These are phyloP conservation scores for Bungarus multicinctus DNA, from an alignment of 2,113 vertebrate genomes.

Conservation along the genomic window DNA sequence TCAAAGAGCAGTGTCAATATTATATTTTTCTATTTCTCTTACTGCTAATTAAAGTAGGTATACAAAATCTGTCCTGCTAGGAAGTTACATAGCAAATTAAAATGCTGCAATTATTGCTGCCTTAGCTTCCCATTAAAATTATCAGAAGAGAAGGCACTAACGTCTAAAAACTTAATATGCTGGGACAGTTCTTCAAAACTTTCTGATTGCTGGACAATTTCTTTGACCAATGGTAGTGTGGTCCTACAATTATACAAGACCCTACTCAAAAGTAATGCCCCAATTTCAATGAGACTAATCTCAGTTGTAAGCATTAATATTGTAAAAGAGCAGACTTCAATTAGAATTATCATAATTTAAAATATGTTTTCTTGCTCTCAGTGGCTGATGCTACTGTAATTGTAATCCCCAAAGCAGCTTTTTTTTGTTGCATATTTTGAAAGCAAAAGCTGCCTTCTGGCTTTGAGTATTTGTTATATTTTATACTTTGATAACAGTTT, in stretches of 20 bases:
- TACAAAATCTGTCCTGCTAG: constrained; percentile 55
- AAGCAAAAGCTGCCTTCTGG: constrained; percentile 41
- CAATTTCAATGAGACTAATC: neutral
- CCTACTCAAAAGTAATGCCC: neutral
- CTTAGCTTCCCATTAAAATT: constrained; percentile 43
- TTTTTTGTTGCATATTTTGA: constrained; percentile 45
- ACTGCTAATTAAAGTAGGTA: constrained; percentile 53
- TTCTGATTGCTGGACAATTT: neutral
- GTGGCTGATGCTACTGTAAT: constrained; percentile 47
- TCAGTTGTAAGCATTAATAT: neutral
- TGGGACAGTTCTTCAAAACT: constrained; percentile 41
- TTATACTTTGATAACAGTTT: constrained; percentile 30
- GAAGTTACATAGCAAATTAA: constrained; percentile 60
- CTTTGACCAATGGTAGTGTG: neutral
- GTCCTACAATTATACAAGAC: neutral
- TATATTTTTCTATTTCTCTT: constrained; percentile 36
- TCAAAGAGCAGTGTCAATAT: constrained; percentile 46
- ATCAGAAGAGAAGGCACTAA: constrained; percentile 34
- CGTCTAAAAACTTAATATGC: constrained; percentile 34
- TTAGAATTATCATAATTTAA: constrained; percentile 31
- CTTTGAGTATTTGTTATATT: constrained; percentile 19
- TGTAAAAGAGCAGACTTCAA: neutral
- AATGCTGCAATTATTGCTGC: constrained; percentile 42
- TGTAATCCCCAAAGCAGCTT: constrained; percentile 35
- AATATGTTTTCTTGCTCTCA: constrained; percentile 16